Base-by-base conservation (phyloP, 2,797 vertebrate species). In the Capromys pilorides region DNA sequence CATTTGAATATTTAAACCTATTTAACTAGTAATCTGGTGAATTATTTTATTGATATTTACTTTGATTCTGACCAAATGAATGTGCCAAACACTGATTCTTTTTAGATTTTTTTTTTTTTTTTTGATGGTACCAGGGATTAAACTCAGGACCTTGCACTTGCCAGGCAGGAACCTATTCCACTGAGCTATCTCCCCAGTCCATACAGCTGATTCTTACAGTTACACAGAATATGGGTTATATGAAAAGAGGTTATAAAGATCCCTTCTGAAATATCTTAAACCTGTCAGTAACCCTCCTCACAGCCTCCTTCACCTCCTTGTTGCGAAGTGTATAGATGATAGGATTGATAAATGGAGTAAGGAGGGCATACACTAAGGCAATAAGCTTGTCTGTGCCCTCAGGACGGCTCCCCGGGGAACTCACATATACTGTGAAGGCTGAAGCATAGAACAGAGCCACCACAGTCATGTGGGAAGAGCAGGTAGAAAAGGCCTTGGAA, bases 311-410 rank as follows among this genome's bases (percentile, higher is more conserved):
- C 45, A 97, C 96, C n/a, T 96, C 96, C 31, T 93, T 97, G 90
- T 96, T 97, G 19, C 78, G 86, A 26, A 97, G 91, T 5, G 94
- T 93, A 10, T 97, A 97, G 57, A 96, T 95, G 26, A 97, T 90
- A 10, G 96, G 96, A 11, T 96, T 97, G 59, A 97, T 59, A 57
- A 96, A 96, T 6, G 96, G 96, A 14, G 94, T 97, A 3, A 96
- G 64, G 28, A 96, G 79, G 4, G 96, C 16, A 6, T 97, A 96
- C 3, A 96, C 88, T 54, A 97, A 75, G 6, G 96, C 95, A 36
- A 97, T 82, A 18, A 71, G 49, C n/a, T 94, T 96, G 39, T 97
- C 95, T 0, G n/a, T 49, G 14, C 45, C 85, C 21, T 96, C 33
- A 2, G 66, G 19, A 11, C 2, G 83, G 22, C 73, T 91, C 31